Base-by-base conservation (phyloP, 2,113 vertebrate genomes). In the Heliornis fulica region DNA sequence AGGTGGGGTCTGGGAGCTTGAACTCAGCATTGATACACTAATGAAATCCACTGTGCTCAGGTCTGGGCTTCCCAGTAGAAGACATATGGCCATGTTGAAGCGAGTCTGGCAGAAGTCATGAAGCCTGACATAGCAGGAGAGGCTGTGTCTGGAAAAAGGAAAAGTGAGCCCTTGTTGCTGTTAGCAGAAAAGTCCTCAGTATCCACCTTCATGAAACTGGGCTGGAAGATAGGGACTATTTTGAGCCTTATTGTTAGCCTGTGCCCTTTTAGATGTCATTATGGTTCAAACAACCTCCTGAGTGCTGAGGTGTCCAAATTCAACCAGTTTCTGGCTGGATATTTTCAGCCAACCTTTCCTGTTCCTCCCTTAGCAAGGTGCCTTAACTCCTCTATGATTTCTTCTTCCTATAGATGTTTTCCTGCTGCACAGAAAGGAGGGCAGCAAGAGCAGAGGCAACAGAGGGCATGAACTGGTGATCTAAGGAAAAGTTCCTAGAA, bases 381-480 rank as follows among this genome's bases (percentile, higher is more conserved):
- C 15, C 31, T 48, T 45, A 48, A 54, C 5, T 61, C 11, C 66
- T 71, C 31, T 26, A 12, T 25, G 15, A 10, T 40, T 91, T 93
- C 34, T 89, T 28, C 43, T 48, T 89, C 57, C 21, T 63, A 18
- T 45, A 43, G 32, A 16, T 3, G 9, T 71, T 75, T 63, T 8
- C 7, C 1, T 4, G 18, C 60, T 86, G 36, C 8, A 25, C 1
- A 50, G 57, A 56, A 51, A 87, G 89, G 28, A 68, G 5, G 2
- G 9, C 9, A 87, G 54, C 1, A 59, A 76, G 16, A 15, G 1
- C 31, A 68, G 77, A 89, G 43, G 18, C 28, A 68, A 54, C 14
- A 76, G 38, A 64, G 1, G 3, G 14, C 18, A 76, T 50, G 41
- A 45, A 9, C 28, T 78, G 16, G 15, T 0, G 0, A 40, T 48